Conservation (phyloP, 2,888 invertebrate genomes). For the Agrotis clavis region DNA sequence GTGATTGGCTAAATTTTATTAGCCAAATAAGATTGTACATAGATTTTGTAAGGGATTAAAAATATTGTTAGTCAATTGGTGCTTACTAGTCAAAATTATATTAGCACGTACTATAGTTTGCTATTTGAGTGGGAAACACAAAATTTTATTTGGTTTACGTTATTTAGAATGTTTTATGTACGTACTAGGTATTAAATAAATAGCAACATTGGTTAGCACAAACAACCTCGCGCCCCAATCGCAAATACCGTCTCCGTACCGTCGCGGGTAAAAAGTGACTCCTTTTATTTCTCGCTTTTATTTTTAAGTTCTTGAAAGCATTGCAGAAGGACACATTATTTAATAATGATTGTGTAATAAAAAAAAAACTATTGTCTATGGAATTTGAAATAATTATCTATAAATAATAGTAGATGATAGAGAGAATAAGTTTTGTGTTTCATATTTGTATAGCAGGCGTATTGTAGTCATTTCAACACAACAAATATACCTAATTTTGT, state of each 20-base stretch:
- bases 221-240: no score
- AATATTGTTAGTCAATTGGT: slow-evolving; percentile 88
- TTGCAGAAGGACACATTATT: neutral
- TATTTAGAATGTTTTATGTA: slow-evolving; percentile 14
- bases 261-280: slow-evolving; percentile 1
- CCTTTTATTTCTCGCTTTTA: no score
- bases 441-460: slow-evolving; percentile 53
- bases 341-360: neutral
- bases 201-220: no score
- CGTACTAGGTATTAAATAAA: slow-evolving; percentile 13
- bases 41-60: slow-evolving; percentile 74
- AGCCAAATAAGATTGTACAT: slow-evolving; percentile 80
- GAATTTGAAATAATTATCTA: slow-evolving; percentile 19
- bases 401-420: slow-evolving; percentile 11
- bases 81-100: slow-evolving; percentile 91
- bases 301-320: slow-evolving; percentile 15
- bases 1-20: slow-evolving; percentile 87
- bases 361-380: slow-evolving; percentile 21
- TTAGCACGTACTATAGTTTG: slow-evolving; percentile 82
- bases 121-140: slow-evolving; percentile 63
- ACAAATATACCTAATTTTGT: slow-evolving; percentile 54
- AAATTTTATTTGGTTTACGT: slow-evolving; percentile 35
- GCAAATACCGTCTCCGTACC: no score
- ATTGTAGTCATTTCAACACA: slow-evolving; percentile 64
- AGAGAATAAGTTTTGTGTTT: slow-evolving; percentile 58